These are phyloP conservation scores for Drosophila parthenogenetica DNA, from an alignment of 2,888 invertebrate genomes.

Conservation along the genomic window DNA sequence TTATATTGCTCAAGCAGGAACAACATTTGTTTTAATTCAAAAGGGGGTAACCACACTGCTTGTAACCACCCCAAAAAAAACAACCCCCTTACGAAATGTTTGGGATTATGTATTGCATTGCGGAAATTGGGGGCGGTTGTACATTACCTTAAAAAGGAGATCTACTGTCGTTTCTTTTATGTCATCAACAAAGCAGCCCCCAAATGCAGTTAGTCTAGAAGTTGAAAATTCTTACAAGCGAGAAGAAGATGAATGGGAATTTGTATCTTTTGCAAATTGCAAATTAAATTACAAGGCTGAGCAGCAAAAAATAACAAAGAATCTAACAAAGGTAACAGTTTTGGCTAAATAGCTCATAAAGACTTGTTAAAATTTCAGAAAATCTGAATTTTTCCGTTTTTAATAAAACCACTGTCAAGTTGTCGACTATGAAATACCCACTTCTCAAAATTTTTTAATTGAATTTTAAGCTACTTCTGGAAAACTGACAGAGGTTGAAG, in stretches of 20 bases:
- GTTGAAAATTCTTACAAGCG: constrained; percentile 6
- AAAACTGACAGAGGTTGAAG: too few relatives aligned
- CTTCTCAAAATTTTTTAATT: too few relatives aligned
- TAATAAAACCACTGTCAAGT: neutral
- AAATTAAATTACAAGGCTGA: constrained; percentile 43
- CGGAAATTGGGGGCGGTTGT: constrained; percentile 52
- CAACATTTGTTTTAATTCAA: constrained; percentile 62
- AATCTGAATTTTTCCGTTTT: neutral
- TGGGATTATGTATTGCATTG: constrained; percentile 55
- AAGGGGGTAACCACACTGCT: constrained; percentile 12
- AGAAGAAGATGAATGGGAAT: neutral
- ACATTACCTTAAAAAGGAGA: constrained; percentile 41
- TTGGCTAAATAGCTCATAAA: constrained; percentile 20
- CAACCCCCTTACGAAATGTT: constrained; percentile 35
- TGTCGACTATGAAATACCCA: neutral
- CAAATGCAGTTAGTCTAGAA: constrained; percentile 35
- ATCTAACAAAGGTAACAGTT: constrained; percentile 27
- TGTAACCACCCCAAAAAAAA: constrained; percentile 60
- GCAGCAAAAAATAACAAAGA: neutral
- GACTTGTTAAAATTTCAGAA: neutral
- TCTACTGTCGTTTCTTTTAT: constrained; percentile 59
- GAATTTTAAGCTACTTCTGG: too few relatives aligned
- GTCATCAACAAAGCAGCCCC: constrained; percentile 52
- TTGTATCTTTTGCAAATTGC: constrained; percentile 37
- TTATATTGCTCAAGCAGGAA: constrained; percentile 42